Evolutionary conservation across 2,888 invertebrate genomes (phyloP).

Genomic region (Teleiodes luculella): DNA sequence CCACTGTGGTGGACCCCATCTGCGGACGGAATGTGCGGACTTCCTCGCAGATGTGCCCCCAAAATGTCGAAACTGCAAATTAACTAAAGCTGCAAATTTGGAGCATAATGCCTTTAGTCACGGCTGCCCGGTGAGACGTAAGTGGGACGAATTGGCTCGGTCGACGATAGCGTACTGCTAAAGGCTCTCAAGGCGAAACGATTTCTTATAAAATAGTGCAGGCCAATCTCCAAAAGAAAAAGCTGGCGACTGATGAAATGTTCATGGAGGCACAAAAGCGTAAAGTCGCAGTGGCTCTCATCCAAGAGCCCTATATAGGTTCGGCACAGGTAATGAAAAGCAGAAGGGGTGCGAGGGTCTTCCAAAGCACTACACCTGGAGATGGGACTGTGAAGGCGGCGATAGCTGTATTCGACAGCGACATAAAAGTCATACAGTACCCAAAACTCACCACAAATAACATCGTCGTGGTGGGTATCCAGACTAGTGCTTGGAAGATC

Average conservation of each 20-base stretch:
- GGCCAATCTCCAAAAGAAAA: neutral
- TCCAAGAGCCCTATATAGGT: neutral
- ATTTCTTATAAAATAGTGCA: neutral
- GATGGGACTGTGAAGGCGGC: no score
- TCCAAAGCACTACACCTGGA: no score
- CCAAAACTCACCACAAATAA: no score
- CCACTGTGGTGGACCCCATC: conserved; percentile 14
- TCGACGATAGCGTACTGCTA: neutral
- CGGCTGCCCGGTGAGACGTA: no score
- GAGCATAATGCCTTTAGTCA: no score
- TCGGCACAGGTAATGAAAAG: neutral
- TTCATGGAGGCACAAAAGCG: no score
- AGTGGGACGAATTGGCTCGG: neutral
- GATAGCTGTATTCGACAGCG: no score
- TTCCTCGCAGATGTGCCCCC: neutral
- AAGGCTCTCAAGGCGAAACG: neutral
- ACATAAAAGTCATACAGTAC: no score
- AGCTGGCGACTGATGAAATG: neutral
- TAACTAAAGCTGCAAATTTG: no score
- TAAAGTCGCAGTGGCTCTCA: neutral
- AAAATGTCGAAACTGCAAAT: conserved; percentile 9
- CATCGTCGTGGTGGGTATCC: no score
- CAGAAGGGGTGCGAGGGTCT: neutral
- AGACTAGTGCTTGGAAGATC: no score
- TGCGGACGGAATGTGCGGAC: conserved; percentile 5